phyloP scores from a whole-genome alignment of 2,113 vertebrate genomes.

The Brevimyrus niger region DNA sequence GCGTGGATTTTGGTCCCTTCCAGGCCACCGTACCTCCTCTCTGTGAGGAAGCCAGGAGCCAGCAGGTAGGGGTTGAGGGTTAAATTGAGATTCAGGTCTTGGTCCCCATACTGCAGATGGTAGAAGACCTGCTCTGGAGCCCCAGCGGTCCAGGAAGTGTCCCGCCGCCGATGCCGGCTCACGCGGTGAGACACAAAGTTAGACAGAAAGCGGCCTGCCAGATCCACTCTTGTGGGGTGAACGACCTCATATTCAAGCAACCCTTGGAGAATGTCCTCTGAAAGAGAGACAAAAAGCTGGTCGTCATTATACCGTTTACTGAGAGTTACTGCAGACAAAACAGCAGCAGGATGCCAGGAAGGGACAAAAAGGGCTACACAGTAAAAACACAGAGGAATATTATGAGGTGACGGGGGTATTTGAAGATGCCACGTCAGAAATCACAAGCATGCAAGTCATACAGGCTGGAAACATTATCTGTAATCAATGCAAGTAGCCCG shows the following conservation, averaged over 20 bases:
- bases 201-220: conserved; percentile 78
- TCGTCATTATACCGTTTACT: background rate
- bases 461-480: background rate
- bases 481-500: background rate
- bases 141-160: conserved; percentile 36
- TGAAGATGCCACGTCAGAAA: background rate
- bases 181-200: conserved; percentile 71
- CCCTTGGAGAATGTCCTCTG: conserved; percentile 41
- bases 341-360: background rate
- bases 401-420: background rate
- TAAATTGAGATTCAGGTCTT: conserved; percentile 75
- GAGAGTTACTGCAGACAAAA: background rate
- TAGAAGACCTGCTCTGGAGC: conserved; percentile 62
- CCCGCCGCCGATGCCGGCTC: conserved; percentile 63
- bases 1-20: conserved; percentile 50
- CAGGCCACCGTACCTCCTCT: conserved; percentile 67
- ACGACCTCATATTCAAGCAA: conserved; percentile 68
- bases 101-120: conserved; percentile 60
- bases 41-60: conserved; percentile 74
- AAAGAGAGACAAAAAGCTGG: background rate
- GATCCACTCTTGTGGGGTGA: conserved; percentile 75
- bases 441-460: background rate
- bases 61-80: conserved; percentile 74
- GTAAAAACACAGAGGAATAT: background rate
- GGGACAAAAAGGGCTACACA: background rate